These are phyloP conservation scores for Dicranocentrus wangi DNA, from an alignment of 2,888 invertebrate species.

Conservation along the genomic window DNA sequence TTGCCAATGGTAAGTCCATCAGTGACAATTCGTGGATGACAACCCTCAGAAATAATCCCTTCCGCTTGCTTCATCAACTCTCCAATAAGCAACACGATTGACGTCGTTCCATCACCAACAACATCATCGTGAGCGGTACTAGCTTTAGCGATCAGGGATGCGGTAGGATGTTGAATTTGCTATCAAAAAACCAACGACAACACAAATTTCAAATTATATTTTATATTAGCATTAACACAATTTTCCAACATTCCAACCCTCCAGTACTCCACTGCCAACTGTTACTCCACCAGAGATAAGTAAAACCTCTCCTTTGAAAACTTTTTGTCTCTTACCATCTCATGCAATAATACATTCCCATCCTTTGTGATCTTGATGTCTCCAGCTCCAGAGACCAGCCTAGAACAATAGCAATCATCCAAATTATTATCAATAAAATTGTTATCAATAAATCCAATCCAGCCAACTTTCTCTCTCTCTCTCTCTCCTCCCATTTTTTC, in stretches of 20 bases:
- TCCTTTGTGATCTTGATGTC: slow-evolving; percentile 99
- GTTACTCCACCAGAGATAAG: no score
- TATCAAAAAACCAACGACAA: no score
- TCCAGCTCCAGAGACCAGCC: slow-evolving; percentile 99
- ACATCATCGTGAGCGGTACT: slow-evolving; percentile 99
- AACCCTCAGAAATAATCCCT: slow-evolving; percentile 86
- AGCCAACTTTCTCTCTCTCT: no score
- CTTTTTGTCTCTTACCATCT: slow-evolving; percentile 82
- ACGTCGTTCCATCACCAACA: slow-evolving; percentile 99
- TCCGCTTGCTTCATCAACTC: slow-evolving; percentile 98
- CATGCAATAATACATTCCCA: slow-evolving; percentile 97
- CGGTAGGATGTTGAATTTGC: slow-evolving; percentile 99
- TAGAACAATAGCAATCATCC: slow-evolving; percentile 75
- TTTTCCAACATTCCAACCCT: no score
- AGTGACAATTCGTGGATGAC: slow-evolving; percentile 91
- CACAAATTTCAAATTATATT: no score
- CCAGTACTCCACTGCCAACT: no score
- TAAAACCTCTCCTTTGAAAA: no score
- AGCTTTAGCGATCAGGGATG: slow-evolving; percentile 96
- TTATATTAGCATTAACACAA: no score
- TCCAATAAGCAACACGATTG: slow-evolving; percentile 96
- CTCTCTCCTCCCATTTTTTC: no score
- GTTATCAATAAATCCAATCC: no score
- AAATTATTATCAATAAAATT: no score
- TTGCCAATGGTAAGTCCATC: slow-evolving; percentile 97